These are phyloP conservation scores for Centruroides sculpturatus DNA, from an alignment of 1,140 invertebrate genomes.

Conservation along the genomic window DNA sequence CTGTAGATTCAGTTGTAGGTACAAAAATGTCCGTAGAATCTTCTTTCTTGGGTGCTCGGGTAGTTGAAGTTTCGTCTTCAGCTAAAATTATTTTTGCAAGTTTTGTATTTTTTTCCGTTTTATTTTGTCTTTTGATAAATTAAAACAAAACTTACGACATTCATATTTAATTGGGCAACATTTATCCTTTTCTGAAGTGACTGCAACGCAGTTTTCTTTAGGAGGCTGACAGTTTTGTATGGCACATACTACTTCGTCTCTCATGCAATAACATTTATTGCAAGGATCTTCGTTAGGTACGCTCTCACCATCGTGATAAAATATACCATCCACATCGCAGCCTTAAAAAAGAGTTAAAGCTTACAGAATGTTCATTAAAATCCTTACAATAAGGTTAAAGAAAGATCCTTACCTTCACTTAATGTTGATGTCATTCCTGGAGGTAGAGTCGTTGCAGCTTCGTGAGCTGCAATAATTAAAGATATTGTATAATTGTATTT, in stretches of 20 bases:
- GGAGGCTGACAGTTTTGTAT: constrained; percentile 80
- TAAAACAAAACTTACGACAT: constrained; percentile 33
- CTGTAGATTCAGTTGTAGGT: too few species aligned
- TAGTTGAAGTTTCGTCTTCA: too few species aligned
- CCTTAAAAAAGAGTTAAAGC: constrained; percentile 24
- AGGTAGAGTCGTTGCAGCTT: constrained; percentile 7
- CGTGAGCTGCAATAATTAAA: constrained; percentile 3
- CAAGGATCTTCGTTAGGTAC: constrained; percentile 55
- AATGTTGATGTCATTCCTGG: constrained; percentile 7
- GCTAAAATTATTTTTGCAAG: too few species aligned
- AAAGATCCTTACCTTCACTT: constrained; percentile 4
- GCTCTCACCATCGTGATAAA: constrained; percentile 54
- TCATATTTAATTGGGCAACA: constrained; percentile 80
- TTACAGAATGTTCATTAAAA: background rate
- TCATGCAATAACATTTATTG: constrained; percentile 23
- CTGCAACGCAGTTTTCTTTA: constrained; percentile 62
- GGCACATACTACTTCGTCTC: constrained; percentile 57
- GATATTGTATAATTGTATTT: too few species aligned
- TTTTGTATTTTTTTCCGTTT: too few species aligned
- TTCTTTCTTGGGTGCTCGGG: too few species aligned
- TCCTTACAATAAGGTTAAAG: background rate
- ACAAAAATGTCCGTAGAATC: too few species aligned
- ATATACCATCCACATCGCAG: constrained; percentile 51
- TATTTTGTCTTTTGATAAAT: too few species aligned
- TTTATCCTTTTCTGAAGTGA: constrained; percentile 45